A percentile compares a stretch with the other conserved stretches of the same genome.
Evolutionary conservation across 2,888 invertebrate genomes (phyloP).

Genomic region (Oscheius sp.): DNA sequence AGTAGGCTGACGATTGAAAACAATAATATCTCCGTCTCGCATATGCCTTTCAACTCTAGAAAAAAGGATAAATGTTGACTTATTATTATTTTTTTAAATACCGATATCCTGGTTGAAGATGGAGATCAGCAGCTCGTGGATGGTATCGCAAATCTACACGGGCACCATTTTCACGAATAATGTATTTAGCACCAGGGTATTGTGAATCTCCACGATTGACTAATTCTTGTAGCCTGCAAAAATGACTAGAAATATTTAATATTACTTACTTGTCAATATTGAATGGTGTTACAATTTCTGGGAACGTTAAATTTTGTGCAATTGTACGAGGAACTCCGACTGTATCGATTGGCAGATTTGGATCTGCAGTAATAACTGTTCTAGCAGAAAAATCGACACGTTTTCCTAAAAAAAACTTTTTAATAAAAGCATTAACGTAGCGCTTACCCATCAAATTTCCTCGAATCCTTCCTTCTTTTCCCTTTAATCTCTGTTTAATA

Average conservation of each 20-base stretch:
- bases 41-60: constrained; percentile 89
- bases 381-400: constrained; percentile 99
- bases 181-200: constrained; percentile 99
- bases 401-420: constrained; percentile 34
- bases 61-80: not conserved
- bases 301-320: constrained; percentile 98
- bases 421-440: not conserved
- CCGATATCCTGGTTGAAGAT: constrained; percentile 78
- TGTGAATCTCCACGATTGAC: constrained; percentile 95
- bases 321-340: constrained; percentile 97
- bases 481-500: constrained; percentile 90
- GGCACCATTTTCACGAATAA: constrained; percentile 97
- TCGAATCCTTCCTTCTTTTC: constrained; percentile 97
- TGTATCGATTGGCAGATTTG: constrained; percentile 80
- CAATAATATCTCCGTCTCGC: constrained; percentile 94
- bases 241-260: not conserved
- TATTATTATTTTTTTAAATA: constrained; percentile 15
- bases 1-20: constrained; percentile 99
- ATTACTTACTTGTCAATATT: constrained; percentile 87
- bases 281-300: constrained; percentile 98
- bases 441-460: constrained; percentile 98
- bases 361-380: constrained; percentile 81
- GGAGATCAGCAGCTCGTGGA: constrained; percentile 94
- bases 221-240: constrained; percentile 82
- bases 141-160: constrained; percentile 97